Conservation (phyloP, 2,797 vertebrate genomes). For the Thamnophis elegans region DNA sequence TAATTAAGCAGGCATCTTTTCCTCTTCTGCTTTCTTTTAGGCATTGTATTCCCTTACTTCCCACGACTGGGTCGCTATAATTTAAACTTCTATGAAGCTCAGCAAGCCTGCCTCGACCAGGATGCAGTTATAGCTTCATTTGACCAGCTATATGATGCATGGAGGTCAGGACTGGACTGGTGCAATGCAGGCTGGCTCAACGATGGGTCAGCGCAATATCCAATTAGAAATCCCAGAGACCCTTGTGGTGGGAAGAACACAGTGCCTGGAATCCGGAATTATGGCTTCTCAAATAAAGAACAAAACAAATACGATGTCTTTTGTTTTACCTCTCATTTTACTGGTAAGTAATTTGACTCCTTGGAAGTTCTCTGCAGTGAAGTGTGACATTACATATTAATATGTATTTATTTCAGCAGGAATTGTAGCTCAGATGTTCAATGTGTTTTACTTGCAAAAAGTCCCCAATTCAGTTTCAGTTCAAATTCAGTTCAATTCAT, state of each 20-base stretch:
- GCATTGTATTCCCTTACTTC: conserved; percentile 91
- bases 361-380: not conserved
- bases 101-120: conserved; percentile 81
- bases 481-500: not conserved
- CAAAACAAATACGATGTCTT: conserved; percentile 87
- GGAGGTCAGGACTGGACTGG: conserved; percentile 91
- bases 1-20: not conserved
- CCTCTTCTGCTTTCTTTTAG: conserved; percentile 63
- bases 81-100: conserved; percentile 83
- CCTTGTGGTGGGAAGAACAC: conserved; percentile 86
- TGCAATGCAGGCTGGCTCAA: conserved; percentile 96
- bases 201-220: conserved; percentile 91
- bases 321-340: conserved; percentile 83
- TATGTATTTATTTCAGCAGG: not conserved
- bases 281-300: conserved; percentile 83
- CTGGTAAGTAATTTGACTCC: conserved; percentile 71
- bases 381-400: not conserved
- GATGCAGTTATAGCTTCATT: conserved; percentile 83
- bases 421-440: not conserved
- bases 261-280: conserved; percentile 85
- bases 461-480: not conserved
- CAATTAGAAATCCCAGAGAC: conserved; percentile 86
- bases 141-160: conserved; percentile 86
- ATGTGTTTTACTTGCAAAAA: not conserved
- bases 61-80: conserved; percentile 84